A percentile compares a stretch with the other conserved stretches of the same genome.
Conservation (phyloP, 2,888 invertebrate genomes). For the Xestia xanthographa region DNA sequence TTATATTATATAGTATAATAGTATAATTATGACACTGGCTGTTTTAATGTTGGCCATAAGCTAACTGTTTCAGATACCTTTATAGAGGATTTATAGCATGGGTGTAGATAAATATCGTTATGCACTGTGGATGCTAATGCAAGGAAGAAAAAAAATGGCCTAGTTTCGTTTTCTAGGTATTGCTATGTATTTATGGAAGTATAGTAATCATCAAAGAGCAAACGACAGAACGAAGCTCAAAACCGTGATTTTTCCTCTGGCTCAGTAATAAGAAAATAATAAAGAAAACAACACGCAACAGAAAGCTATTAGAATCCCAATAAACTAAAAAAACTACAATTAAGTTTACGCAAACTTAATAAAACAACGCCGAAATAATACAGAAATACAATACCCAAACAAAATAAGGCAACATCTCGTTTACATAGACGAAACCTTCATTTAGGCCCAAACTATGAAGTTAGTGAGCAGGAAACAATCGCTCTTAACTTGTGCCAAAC, state of each 20-base stretch:
- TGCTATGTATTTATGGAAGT: neutral
- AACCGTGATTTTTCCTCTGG: no score
- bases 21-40: no score
- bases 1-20: no score
- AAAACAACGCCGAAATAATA: conserved; percentile 3
- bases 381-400: neutral
- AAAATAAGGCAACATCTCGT: conserved; percentile 28
- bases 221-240: neutral
- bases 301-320: neutral
- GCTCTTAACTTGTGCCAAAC: conserved; percentile 58
- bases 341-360: neutral
- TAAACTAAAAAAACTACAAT: neutral
- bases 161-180: neutral
- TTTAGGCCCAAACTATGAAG: conserved; percentile 39
- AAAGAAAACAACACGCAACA: no score
- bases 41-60: no score
- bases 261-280: no score
- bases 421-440: conserved; percentile 23
- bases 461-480: conserved; percentile 46
- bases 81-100: no score
- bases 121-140: conserved; percentile 10
- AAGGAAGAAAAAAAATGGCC: neutral
- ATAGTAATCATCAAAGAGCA: neutral
- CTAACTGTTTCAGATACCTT: no score
- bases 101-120: no score